phyloP scores from a whole-genome alignment of 1,140 invertebrate genomes.

The Halotydeus destructor region DNA sequence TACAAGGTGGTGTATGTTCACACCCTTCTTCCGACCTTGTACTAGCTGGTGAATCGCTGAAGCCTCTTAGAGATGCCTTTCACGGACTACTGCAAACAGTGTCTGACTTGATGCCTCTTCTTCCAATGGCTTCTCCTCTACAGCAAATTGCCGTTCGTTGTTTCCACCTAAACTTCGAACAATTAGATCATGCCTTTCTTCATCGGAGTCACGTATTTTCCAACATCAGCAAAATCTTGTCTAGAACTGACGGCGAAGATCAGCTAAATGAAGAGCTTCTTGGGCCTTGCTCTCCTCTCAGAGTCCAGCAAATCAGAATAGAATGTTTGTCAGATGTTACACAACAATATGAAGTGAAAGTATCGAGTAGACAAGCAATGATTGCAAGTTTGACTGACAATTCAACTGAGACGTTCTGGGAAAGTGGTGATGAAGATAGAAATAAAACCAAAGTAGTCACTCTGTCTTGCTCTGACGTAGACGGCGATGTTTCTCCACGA shows the following conservation, averaged over 20 bases:
- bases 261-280: background rate
- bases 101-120: slow-evolving; percentile 69
- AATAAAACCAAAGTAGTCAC: slow-evolving; percentile 63
- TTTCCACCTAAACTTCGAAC: slow-evolving; percentile 70
- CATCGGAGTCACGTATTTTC: slow-evolving; percentile 81
- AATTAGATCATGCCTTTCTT: slow-evolving; percentile 74
- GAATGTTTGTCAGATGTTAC: slow-evolving; percentile 43
- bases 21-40: slow-evolving; percentile 59
- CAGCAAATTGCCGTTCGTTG: slow-evolving; percentile 80
- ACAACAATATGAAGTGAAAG: slow-evolving; percentile 48
- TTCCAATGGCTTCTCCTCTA: slow-evolving; percentile 61
- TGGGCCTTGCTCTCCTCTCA: background rate
- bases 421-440: slow-evolving; percentile 84
- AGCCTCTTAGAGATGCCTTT: slow-evolving; percentile 56
- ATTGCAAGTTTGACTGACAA: slow-evolving; percentile 72
- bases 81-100: slow-evolving; percentile 74
- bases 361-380: slow-evolving; percentile 81
- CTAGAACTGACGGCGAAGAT: slow-evolving; percentile 40
- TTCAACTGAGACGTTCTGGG: slow-evolving; percentile 97
- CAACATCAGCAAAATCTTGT: slow-evolving; percentile 87
- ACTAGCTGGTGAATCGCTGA: slow-evolving; percentile 53
- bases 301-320: background rate
- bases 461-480: slow-evolving; percentile 27
- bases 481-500: slow-evolving; percentile 36
- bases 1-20: slow-evolving; percentile 37